These are phyloP conservation scores for Drosophila erecta DNA, from an alignment of 1,140 invertebrate genomes.

Conservation along the genomic window DNA sequence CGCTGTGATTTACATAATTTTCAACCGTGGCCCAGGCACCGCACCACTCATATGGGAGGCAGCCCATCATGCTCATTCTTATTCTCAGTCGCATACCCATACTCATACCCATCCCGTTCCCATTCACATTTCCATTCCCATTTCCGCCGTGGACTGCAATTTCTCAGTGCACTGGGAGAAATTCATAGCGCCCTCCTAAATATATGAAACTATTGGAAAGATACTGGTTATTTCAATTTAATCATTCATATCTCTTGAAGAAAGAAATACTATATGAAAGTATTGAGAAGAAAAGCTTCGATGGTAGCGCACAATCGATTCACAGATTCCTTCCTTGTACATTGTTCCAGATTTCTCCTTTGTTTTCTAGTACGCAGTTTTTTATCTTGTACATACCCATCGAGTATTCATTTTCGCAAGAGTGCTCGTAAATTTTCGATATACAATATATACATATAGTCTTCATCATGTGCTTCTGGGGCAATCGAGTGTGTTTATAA, in stretches of 20 bases:
- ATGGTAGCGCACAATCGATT: too few species aligned
- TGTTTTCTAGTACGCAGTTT: not conserved
- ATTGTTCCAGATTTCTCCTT: not conserved
- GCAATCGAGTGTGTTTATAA: constrained; percentile 2
- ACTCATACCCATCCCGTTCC: constrained; percentile 4
- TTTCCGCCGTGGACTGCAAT: constrained; percentile 28
- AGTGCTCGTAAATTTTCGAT: not conserved
- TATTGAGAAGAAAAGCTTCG: too few species aligned
- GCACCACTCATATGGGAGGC: constrained; percentile 30
- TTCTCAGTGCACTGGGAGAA: constrained; percentile 12
- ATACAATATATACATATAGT: constrained; percentile 3
- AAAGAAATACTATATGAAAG: too few species aligned
- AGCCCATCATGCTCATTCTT: constrained; percentile 22
- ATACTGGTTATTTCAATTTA: too few species aligned
- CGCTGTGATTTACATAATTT: constrained; percentile 70
- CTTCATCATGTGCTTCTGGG: constrained; percentile 4
- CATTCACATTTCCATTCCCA: constrained; percentile 40
- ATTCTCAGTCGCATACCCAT: constrained; percentile 15
- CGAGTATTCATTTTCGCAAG: not conserved
- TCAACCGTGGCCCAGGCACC: constrained; percentile 16
- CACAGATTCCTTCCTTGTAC: not conserved
- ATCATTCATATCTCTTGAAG: too few species aligned
- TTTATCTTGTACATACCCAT: not conserved
- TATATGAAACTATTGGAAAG: not conserved
- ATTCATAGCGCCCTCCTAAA: not conserved